Conservation (phyloP, 2,888 invertebrate species). For the Lamellibrachia satsuma region DNA sequence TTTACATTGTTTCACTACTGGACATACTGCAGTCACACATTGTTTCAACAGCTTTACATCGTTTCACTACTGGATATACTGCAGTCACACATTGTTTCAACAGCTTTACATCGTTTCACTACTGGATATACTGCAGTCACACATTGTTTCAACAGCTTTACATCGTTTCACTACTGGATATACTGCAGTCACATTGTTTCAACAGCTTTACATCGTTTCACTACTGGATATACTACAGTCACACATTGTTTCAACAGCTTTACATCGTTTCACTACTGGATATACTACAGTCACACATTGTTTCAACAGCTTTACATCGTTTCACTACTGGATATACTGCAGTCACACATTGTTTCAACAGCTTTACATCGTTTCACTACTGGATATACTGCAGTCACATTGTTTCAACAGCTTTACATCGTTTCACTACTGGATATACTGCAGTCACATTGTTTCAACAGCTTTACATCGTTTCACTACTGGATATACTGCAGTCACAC, state of each 20-base stretch:
- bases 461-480: not conserved
- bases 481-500: not conserved
- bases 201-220: not conserved
- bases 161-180: not conserved
- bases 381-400: not conserved
- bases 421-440: not conserved
- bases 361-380: not conserved
- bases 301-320: not conserved
- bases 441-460: not conserved
- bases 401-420: not conserved
- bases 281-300: not conserved
- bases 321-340: not conserved
- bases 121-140: not conserved
- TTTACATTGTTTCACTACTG: not conserved
- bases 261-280: not conserved
- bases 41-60: not conserved
- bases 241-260: not conserved
- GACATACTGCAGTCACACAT: not conserved
- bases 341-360: not conserved
- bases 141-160: not conserved
- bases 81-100: not conserved
- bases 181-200: not conserved
- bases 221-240: not conserved
- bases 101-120: not conserved
- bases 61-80: not conserved